Base-by-base conservation (phyloP, 2,888 invertebrate species). In the Beris chalybata region DNA sequence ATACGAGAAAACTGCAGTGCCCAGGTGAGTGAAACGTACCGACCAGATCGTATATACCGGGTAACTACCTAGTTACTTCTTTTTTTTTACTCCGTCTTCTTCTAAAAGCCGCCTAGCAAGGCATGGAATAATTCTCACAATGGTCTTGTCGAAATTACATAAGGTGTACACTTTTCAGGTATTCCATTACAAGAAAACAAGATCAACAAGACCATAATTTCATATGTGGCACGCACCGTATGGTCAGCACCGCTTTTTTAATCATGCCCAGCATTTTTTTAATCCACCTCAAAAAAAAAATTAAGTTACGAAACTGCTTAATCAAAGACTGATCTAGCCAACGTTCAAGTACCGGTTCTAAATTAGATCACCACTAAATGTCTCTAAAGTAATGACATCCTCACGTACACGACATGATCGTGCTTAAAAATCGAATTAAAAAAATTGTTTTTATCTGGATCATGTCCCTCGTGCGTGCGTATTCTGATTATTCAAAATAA, bases 271-370 rank as follows among this genome's bases (percentile, higher is more conserved):
- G 12, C n/a, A 48, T 48, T 48, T 15, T 15, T 6, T 48, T 4
- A 48, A 48, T 12, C 3, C 9, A 44, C 3, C 44, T 44, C n/a
- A n/a, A 12, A 44, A 12, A 44, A 44, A 44, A 44, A 44, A 44
- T 12, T 44, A 9, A n/a, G 9, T 44, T 44, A 44, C 9, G n/a
- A 44, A 44, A 44, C 22, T 22, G 22, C 22, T 9, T 12, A 44
- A 48, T 15, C 48, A 6, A 48, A 48, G 12, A 15, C 11, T 15
- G 48, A 48, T 11, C 15, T 48, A 15, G 6, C 5, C 6, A 15
- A 5, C n/a, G 6, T 48, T 5, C 12, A 11, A 48, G 71, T 73
- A 73, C 74, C 74, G 73, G 74, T 74, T 74, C 73, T 69, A 71
- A 72, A 72, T 72, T 71, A 70, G 73, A 73, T 64, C 70, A 70